These are phyloP conservation scores for Speoplatyrhinus poulsoni DNA, from an alignment of 2,113 vertebrate species.

Conservation along the genomic window DNA sequence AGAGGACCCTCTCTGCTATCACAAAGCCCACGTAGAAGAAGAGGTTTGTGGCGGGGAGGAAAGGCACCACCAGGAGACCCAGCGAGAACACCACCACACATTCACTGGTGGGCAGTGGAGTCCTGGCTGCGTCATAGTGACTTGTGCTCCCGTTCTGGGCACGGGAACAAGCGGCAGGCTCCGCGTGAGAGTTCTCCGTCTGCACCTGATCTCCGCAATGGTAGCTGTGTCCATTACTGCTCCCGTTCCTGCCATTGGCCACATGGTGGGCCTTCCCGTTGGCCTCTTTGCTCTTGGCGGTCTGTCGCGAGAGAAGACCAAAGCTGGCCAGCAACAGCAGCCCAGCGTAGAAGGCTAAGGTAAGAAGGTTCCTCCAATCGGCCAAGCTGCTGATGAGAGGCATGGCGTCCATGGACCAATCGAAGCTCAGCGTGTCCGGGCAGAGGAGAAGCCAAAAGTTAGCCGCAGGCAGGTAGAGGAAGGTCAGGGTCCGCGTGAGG, in stretches of 20 bases:
- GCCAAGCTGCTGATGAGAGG: slow-evolving; percentile 86
- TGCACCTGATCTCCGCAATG: slow-evolving; percentile 81
- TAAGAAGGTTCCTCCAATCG: slow-evolving; percentile 91
- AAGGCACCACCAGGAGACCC: slow-evolving; percentile 90
- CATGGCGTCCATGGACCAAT: slow-evolving; percentile 99
- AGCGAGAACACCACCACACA: slow-evolving; percentile 90
- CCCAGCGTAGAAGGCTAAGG: slow-evolving; percentile 84
- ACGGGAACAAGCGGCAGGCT: slow-evolving; percentile 68
- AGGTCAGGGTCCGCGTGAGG: slow-evolving; percentile 87
- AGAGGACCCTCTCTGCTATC: slow-evolving; percentile 96
- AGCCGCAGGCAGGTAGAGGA: slow-evolving; percentile 89
- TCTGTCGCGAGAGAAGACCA: slow-evolving; percentile 74
- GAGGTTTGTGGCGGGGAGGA: slow-evolving; percentile 94
- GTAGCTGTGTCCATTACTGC: slow-evolving; percentile 90
- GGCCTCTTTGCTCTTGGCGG: slow-evolving; percentile 73
- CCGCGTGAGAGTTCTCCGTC: slow-evolving; percentile 72
- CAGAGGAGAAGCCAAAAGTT: slow-evolving; percentile 95
- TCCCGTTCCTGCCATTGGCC: slow-evolving; percentile 86
- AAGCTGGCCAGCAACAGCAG: slow-evolving; percentile 83
- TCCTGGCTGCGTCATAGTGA: slow-evolving; percentile 68
- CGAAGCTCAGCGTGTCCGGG: slow-evolving; percentile 95
- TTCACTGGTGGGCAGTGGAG: slow-evolving; percentile 88
- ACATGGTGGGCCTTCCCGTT: slow-evolving; percentile 81
- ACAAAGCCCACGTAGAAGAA: slow-evolving; percentile 99
- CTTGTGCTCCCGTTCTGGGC: slow-evolving; percentile 87